phyloP scores from a whole-genome alignment of 2,888 invertebrate species.

The Incurvaria masculella region DNA sequence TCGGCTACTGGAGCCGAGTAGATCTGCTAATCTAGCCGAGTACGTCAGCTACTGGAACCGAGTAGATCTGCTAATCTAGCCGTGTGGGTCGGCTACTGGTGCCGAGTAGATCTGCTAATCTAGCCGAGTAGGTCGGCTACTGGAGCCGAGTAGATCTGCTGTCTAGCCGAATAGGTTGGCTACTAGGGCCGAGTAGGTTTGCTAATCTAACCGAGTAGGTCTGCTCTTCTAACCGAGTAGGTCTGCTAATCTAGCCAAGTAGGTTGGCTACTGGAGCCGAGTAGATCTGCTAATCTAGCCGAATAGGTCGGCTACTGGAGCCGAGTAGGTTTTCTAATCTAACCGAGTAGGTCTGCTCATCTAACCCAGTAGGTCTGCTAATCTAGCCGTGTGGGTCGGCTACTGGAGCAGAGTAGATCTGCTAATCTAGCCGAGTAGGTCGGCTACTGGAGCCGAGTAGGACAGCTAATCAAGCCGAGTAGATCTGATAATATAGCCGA shows the following conservation, averaged over 20 bases:
- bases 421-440: too few relatives aligned
- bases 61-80: background rate
- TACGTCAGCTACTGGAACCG: too few relatives aligned
- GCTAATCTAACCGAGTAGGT: background rate
- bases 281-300: too few relatives aligned
- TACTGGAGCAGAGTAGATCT: too few relatives aligned
- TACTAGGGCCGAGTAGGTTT: background rate
- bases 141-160: background rate
- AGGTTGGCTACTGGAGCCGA: too few relatives aligned
- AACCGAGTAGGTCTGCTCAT: background rate
- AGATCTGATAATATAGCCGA: conserved; percentile 1
- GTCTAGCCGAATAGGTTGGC: background rate
- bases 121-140: background rate
- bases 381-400: too few relatives aligned
- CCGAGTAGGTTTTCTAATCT: too few relatives aligned
- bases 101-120: background rate
- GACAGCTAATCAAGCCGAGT: background rate
- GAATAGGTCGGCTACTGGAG: too few relatives aligned
- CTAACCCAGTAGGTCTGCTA: background rate
- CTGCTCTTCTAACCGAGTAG: background rate
- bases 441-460: too few relatives aligned
- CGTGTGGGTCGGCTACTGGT: too few relatives aligned
- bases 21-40: background rate
- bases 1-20: too few relatives aligned
- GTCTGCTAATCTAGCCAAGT: too few relatives aligned